phyloP scores from a whole-genome alignment of 2,888 invertebrate genomes.

The Malthinus seriepunctatus region DNA sequence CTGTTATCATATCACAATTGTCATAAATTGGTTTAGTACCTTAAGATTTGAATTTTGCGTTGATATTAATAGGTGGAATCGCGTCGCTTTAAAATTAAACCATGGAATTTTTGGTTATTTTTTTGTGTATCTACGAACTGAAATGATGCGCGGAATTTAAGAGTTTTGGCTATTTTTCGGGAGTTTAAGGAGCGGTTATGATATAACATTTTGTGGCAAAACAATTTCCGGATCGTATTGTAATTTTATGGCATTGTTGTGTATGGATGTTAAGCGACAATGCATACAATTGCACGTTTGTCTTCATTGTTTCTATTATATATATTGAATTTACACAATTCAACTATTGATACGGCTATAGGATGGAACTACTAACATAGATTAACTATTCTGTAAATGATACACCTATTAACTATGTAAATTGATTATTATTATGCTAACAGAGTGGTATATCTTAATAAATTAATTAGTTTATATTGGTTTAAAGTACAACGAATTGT shows the following conservation, averaged over 20 bases:
- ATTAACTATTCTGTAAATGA: conserved; percentile 54
- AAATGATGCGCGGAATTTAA: no score
- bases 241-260: conserved; percentile 49
- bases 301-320: conserved; percentile 49
- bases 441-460: conserved; percentile 1
- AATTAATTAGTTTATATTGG: conserved; percentile 11
- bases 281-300: conserved; percentile 52
- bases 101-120: no score
- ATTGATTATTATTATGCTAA: conserved; percentile 50
- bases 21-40: conserved; percentile 51
- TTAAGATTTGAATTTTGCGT: conserved; percentile 50
- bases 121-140: no score
- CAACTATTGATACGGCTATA: conserved; percentile 50
- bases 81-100: no score
- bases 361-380: conserved; percentile 51
- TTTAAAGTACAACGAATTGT: conserved; percentile 18
- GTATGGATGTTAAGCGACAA: conserved; percentile 50
- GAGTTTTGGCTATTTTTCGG: background rate
- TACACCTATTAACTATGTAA: conserved; percentile 53
- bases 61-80: conserved; percentile 35
- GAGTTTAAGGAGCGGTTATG: conserved; percentile 18
- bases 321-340: conserved; percentile 50
- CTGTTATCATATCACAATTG: conserved; percentile 46
- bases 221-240: conserved; percentile 40
- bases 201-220: conserved; percentile 18